A percentile compares a stretch with the other conserved stretches of the same genome.
Evolutionary conservation across 2,797 vertebrate genomes (phyloP).

Genomic region (Sylvia borin): DNA sequence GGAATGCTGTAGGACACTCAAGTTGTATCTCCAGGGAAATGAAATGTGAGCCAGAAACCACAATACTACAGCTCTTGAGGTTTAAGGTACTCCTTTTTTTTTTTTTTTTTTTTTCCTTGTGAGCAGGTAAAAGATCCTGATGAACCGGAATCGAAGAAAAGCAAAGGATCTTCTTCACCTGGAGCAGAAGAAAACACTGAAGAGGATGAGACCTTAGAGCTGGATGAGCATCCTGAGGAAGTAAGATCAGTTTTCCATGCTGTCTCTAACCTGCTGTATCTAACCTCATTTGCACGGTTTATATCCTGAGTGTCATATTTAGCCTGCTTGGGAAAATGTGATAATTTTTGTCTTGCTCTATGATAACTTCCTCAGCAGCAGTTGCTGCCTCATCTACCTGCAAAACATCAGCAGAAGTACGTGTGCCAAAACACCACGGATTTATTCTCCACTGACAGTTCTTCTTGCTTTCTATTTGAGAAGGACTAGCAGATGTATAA

Average conservation of each 20-base stretch:
- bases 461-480: not conserved
- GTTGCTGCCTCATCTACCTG: not conserved
- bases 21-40: not conserved
- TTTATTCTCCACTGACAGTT: not conserved
- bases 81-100: not conserved
- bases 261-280: not conserved
- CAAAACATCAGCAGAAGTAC: not conserved
- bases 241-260: slow-evolving; percentile 55
- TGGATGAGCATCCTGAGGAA: slow-evolving; percentile 78
- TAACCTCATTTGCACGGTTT: not conserved
- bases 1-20: not conserved
- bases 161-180: slow-evolving; percentile 74
- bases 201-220: slow-evolving; percentile 19
- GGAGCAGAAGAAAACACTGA: slow-evolving; percentile 62
- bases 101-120: not conserved
- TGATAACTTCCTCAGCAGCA: not conserved
- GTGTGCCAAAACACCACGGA: not conserved
- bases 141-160: slow-evolving; percentile 88
- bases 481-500: not conserved
- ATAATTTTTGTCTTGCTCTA: not conserved
- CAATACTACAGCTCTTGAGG: not conserved
- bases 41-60: not conserved
- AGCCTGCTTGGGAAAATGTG: not conserved
- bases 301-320: not conserved
- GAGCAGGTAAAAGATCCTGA: slow-evolving; percentile 82